Conservation (phyloP, 2,797 vertebrate species). For the Lagorchestes hirsutus region DNA sequence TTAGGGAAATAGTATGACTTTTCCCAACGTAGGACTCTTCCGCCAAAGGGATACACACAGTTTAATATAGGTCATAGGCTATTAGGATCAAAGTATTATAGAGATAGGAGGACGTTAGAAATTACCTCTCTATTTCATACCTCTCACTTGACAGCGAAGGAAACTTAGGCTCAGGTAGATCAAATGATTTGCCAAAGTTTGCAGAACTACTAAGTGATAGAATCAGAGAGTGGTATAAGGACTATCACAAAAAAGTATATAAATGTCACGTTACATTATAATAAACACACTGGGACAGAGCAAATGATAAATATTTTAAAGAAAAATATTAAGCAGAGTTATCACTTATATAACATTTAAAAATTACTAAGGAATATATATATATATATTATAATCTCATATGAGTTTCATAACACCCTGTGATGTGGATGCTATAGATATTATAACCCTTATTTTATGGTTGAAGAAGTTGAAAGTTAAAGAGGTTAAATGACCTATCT, state of each 20-base stretch:
- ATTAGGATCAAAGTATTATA: neutral
- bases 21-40: neutral
- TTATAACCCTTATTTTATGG: neutral
- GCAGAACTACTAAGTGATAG: neutral
- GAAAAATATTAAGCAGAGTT: neutral
- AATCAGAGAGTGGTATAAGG: neutral
- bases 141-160: neutral
- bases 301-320: neutral
- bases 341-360: neutral
- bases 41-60: neutral
- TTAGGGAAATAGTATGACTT: neutral
- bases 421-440: neutral
- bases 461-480: neutral
- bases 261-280: neutral
- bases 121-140: neutral
- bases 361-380: neutral
- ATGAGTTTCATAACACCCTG: neutral
- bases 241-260: neutral
- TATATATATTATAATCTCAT: neutral
- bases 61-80: neutral
- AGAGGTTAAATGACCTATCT: neutral
- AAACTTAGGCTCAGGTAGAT: neutral
- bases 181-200: neutral
- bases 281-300: neutral
- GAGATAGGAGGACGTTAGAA: neutral